Percentiles rank a stretch among this genome's conserved stretches.
These are phyloP conservation scores for Punctoribates punctum DNA, from an alignment of 2,888 invertebrate species.

Conservation along the genomic window DNA sequence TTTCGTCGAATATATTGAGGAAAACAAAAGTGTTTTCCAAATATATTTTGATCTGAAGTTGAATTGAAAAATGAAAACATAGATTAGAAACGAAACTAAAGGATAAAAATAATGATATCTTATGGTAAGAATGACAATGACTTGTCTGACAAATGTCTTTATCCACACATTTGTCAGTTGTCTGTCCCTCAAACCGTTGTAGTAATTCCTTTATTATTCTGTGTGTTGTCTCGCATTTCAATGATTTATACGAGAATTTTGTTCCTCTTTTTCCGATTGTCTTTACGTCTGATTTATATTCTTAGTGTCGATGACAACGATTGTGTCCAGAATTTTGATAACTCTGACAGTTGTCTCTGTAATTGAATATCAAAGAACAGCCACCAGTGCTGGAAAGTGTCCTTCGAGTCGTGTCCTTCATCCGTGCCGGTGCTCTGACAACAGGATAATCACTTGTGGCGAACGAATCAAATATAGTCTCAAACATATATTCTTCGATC, in stretches of 20 bases:
- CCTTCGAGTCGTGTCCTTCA: constrained; percentile 3
- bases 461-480: constrained; percentile 36
- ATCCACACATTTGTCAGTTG: neutral
- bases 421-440: constrained; percentile 36
- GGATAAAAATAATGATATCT: neutral
- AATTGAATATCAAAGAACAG: neutral
- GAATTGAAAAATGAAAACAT: neutral
- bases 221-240: neutral
- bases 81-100: neutral
- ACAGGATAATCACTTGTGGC: constrained; percentile 32
- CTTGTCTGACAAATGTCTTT: neutral
- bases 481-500: constrained; percentile 30
- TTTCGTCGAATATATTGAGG: neutral
- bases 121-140: neutral
- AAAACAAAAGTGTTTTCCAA: neutral
- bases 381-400: constrained; percentile 26
- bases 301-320: neutral
- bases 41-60: neutral
- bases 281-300: neutral
- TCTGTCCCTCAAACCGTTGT: too few relatives aligned
- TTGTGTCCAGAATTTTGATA: constrained; percentile 18
- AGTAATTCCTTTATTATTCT: neutral
- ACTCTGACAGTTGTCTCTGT: neutral
- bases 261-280: neutral
- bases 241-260: neutral